Base-by-base conservation (phyloP, 2,888 invertebrate genomes). In the Diplolepis rosae region DNA sequence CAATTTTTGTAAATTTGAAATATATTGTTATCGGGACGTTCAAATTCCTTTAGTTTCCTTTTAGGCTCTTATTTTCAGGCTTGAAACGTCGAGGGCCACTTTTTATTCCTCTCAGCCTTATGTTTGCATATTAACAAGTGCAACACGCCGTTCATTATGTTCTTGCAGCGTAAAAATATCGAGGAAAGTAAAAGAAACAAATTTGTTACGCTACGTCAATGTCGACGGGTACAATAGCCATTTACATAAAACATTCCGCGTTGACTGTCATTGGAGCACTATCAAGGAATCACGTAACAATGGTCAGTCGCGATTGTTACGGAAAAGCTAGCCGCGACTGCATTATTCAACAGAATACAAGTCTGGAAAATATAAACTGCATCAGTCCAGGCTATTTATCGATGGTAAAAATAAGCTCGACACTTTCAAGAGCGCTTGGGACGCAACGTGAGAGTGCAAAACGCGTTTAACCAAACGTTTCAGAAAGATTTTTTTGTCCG, bases 181-280 rank as follows among this genome's bases (percentile, higher is more conserved):
- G 68, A 67, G 65, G 77, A 72, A 72, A 70, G 68, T 70, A 75
- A 70, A 71, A 75, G 75, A 78, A 79, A 79, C 74, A 79, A 79
- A 80, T 74, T 79, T 76, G 70, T 74, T 65, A 69, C 61, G 66
- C 72, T 69, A 65, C 80, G 74, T 81, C 81, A 82, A 81, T 80
- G 83, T 82, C 82, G 78, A 74, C 54, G 71, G 56, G 74, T 76
- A 83, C 85, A 84, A 84, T 84, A 78, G 81, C 45, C 73, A 86
- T 85, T 84, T 85, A 79, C 84, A 85, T 84, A 84, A 86, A 84
- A 85, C 84, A 86, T 82, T 82, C 77, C 71, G 72, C 75, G 79
- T 71, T 73, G 51, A 78, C 78, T 80, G 82, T 83, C 84, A 82
- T 81, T 82, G 75, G 51, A 68, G 71, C 32, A 56, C 35, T 56